These are phyloP conservation scores for Esox masquinongy DNA, from an alignment of 2,797 vertebrate species.

Conservation along the genomic window DNA sequence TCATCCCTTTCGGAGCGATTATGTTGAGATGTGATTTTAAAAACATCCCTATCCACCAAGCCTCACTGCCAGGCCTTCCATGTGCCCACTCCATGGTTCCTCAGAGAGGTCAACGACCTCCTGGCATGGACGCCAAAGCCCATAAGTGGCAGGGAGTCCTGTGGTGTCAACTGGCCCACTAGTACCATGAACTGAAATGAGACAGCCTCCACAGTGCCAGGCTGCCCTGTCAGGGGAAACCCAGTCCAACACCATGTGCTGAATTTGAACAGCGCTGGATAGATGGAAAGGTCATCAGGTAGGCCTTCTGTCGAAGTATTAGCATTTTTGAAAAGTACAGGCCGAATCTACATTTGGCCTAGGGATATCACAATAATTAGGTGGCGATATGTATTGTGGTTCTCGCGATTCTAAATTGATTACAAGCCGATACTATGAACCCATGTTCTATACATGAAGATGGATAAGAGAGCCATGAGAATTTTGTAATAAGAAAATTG, in stretches of 20 bases:
- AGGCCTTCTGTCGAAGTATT: background rate
- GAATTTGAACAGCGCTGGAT: slow-evolving; percentile 22
- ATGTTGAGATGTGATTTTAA: slow-evolving; percentile 58
- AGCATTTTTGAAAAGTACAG: no score
- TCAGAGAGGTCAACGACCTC: slow-evolving; percentile 38
- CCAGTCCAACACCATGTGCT: slow-evolving; percentile 34
- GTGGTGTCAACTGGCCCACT: slow-evolving; percentile 33
- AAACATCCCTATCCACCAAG: slow-evolving; percentile 54
- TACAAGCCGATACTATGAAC: no score
- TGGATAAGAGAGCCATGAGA: no score
- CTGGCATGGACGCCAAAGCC: slow-evolving; percentile 49
- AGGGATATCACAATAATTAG: no score
- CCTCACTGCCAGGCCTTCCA: slow-evolving; percentile 43
- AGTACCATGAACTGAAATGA: slow-evolving; percentile 43
- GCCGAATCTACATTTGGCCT: no score
- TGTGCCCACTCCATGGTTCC: slow-evolving; percentile 60
- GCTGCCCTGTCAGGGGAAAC: slow-evolving; percentile 3
- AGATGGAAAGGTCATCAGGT: slow-evolving; percentile 11
- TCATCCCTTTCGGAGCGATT: slow-evolving; percentile 46
- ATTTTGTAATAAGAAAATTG: no score
- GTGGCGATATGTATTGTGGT: no score
- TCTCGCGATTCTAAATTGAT: no score
- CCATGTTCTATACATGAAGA: no score
- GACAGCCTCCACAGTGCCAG: slow-evolving; percentile 33
- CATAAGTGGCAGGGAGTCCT: slow-evolving; percentile 54